These are phyloP conservation scores for Venturia canescens DNA, from an alignment of 1,140 invertebrate genomes.

Conservation along the genomic window DNA sequence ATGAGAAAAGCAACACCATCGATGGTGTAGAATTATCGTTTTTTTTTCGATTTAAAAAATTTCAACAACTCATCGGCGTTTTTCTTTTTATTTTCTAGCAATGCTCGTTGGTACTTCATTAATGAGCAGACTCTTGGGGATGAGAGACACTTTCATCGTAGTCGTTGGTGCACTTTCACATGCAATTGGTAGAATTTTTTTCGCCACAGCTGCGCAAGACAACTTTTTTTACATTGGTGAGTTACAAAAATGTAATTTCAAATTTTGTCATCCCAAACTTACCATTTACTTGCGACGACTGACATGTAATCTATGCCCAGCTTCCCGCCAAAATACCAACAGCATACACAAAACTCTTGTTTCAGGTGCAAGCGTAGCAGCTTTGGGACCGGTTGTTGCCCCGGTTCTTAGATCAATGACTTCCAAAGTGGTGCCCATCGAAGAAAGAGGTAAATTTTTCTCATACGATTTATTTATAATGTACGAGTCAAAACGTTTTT, in stretches of 20 bases:
- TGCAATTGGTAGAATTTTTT: slow-evolving; percentile 82
- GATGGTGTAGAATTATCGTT: too few relatives aligned
- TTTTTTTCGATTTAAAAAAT: too few relatives aligned
- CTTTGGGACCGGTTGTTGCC: slow-evolving; percentile 84
- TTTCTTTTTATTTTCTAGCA: slow-evolving; percentile 61
- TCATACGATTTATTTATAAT: too few relatives aligned
- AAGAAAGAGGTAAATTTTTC: slow-evolving; percentile 80
- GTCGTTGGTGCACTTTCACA: slow-evolving; percentile 83
- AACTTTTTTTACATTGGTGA: slow-evolving; percentile 81
- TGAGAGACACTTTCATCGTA: slow-evolving; percentile 84
- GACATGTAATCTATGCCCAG: too few relatives aligned
- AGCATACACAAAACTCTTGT: slow-evolving; percentile 41
- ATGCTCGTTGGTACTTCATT: slow-evolving; percentile 83
- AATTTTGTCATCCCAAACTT: too few relatives aligned
- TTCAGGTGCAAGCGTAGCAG: slow-evolving; percentile 80
- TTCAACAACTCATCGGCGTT: too few relatives aligned
- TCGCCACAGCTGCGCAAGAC: slow-evolving; percentile 77
- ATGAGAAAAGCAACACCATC: too few relatives aligned
- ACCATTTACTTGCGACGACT: too few relatives aligned
- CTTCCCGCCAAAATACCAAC: background rate
- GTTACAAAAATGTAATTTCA: background rate
- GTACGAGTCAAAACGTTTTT: too few relatives aligned
- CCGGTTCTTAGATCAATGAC: slow-evolving; percentile 86
- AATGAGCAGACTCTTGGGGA: slow-evolving; percentile 81
- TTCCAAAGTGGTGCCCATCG: slow-evolving; percentile 82